Conservation (phyloP, 2,113 vertebrate species). For the Tragelaphus strepsiceros region DNA sequence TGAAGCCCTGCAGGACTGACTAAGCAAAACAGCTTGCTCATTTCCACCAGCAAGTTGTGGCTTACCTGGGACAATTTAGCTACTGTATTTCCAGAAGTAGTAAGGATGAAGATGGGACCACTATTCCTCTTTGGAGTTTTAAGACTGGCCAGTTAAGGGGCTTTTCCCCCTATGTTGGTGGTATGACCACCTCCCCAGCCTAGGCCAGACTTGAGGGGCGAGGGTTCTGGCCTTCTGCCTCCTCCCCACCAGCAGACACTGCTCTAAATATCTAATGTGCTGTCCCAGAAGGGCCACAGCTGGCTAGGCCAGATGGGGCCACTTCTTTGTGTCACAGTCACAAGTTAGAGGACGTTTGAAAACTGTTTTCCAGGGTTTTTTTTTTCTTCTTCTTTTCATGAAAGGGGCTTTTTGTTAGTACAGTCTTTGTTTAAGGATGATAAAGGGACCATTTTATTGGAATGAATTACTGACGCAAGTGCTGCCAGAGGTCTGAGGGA, state of each 20-base stretch:
- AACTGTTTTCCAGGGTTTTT: constrained; percentile 34
- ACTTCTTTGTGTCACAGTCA: constrained; percentile 23
- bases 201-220: neutral
- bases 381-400: constrained; percentile 1
- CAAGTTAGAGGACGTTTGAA: constrained; percentile 43
- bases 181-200: rapidly evolving
- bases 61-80: neutral
- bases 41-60: neutral
- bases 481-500: constrained; percentile 18
- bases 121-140: neutral
- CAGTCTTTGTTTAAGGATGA: constrained; percentile 62
- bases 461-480: constrained; percentile 58
- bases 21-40: neutral
- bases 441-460: constrained; percentile 67
- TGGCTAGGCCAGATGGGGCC: neutral
- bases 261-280: neutral
- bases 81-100: neutral
- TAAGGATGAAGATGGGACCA: neutral
- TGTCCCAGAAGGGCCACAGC: neutral
- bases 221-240: neutral
- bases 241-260: neutral
- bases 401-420: constrained; percentile 66
- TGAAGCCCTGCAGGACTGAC: neutral
- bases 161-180: neutral
- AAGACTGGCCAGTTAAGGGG: neutral